Percentiles rank a stretch among this genome's conserved stretches.
These are phyloP conservation scores for Amphiprion ocellaris DNA, from an alignment of 2,113 vertebrate species.

Conservation along the genomic window DNA sequence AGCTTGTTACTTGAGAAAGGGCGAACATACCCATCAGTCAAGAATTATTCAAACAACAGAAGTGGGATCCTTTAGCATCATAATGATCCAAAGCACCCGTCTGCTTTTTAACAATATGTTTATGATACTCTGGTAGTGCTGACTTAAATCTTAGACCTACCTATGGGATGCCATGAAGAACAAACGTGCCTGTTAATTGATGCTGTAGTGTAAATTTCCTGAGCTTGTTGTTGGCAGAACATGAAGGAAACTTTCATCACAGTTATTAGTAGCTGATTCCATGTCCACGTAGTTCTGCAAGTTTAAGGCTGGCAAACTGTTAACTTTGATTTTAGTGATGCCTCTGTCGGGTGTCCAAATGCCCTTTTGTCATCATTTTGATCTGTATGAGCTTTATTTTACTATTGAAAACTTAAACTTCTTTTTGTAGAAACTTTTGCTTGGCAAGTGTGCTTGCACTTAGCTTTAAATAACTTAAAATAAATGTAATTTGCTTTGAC, in stretches of 20 bases:
- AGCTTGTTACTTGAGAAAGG: neutral
- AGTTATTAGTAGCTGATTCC: neutral
- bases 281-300: neutral
- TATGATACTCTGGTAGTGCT: neutral
- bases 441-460: no score
- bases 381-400: neutral
- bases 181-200: neutral
- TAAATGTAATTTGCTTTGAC: no score
- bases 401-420: neutral
- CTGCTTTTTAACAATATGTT: neutral
- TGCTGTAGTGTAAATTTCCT: conserved; percentile 4
- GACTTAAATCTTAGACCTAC: neutral
- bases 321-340: neutral
- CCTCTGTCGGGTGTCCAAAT: neutral
- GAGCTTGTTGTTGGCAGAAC: neutral
- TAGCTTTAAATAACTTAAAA: neutral
- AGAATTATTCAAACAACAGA: neutral
- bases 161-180: neutral
- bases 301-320: neutral
- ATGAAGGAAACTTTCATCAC: neutral
- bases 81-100: no score
- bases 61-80: neutral
- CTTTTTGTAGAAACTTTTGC: no score
- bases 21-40: neutral
- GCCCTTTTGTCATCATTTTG: neutral